Percentiles rank a stretch among this genome's conserved stretches.
phyloP scores from a whole-genome alignment of 2,888 invertebrate genomes.

The Neria commutata region DNA sequence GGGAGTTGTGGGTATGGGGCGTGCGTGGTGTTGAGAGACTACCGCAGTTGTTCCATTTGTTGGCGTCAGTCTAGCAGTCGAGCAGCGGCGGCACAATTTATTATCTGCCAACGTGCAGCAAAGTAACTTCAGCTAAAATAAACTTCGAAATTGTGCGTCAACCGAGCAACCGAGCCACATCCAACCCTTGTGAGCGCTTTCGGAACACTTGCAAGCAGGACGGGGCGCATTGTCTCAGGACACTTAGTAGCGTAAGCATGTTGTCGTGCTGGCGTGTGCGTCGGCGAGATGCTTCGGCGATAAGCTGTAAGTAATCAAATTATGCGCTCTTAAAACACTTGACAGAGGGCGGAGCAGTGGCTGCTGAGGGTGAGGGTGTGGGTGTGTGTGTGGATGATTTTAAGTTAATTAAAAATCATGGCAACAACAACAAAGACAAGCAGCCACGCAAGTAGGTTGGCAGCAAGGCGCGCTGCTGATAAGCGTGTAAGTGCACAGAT shows the following conservation, averaged over 20 bases:
- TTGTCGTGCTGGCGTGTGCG: constrained; percentile 50
- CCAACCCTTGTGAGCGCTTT: constrained; percentile 19
- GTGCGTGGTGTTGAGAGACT: no score
- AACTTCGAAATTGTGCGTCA: constrained; percentile 20
- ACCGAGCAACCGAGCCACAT: constrained; percentile 5
- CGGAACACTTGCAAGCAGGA: not conserved
- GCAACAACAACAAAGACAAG: constrained; percentile 34
- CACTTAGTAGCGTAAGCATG: constrained; percentile 55
- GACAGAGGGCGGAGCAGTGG: not conserved
- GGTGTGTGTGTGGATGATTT: constrained; percentile 40
- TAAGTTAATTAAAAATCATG: constrained; percentile 57
- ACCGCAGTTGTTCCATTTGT: no score
- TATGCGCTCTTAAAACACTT: constrained; percentile 42
- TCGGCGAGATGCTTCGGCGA: constrained; percentile 46
- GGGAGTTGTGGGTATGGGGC: constrained; percentile 44
- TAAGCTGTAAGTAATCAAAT: constrained; percentile 50
- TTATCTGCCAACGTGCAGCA: constrained; percentile 38
- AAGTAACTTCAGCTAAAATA: constrained; percentile 25
- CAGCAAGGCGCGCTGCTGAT: constrained; percentile 31
- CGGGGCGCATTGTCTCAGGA: constrained; percentile 36
- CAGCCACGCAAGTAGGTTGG: not conserved
- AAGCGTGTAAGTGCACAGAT: constrained; percentile 54
- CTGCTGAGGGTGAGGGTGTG: constrained; percentile 4
- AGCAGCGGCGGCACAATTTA: constrained; percentile 40
- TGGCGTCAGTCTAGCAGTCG: not conserved